Base-by-base conservation (phyloP, 1,140 invertebrate species). In the Bombus superbus region DNA sequence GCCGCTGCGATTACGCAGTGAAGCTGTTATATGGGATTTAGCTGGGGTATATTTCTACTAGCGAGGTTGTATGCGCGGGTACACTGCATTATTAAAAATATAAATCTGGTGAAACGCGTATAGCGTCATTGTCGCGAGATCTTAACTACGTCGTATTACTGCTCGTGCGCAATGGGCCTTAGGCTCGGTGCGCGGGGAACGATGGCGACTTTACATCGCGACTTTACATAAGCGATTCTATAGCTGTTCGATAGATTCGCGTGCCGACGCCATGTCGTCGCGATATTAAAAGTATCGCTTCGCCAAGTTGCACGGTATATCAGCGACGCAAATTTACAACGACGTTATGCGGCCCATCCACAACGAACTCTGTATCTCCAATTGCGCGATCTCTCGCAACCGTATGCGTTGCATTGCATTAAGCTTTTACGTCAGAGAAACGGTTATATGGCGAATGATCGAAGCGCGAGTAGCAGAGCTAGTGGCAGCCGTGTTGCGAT, bases 401-500 rank as follows among this genome's bases (percentile, higher is more conserved):
- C 28, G 3, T n/a, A n/a, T n/a, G 59, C 5, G 44, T 32, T 32
- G 32, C 25, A 11, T 10, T 1, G 25, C 28, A 28, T 28, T 59
- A 59, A 59, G 10, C 11, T 62, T 62, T 62, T n/a, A n/a, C 25
- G 11, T n/a, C 59, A 5, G 59, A n/a, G 59, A 62, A 53, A 64
- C 72, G 32, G 66, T 74, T 38, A 47, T 25, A 32, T 53, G 38
- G n/a, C 11, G 35, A 57, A 62, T 9, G 9, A 4, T 71, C 11
- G 69, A 42, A 25, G 72, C 40, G 18, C 47, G 47, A 22, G 5
- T 53, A 8, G 47, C 18, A 53, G 5, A 53, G 6, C 47, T 22
- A 66, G 53, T 9, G 72, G n/a, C 73, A 42, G 73, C 78, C 74
- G 82, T 77, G 82, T 75, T 64, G 59, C 87, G 79, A 86, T 89